Evolutionary conservation across 1,140 invertebrate species (phyloP), one percentile per base, ranked within the genome.

Genomic region (Ips nitidus): DNA sequence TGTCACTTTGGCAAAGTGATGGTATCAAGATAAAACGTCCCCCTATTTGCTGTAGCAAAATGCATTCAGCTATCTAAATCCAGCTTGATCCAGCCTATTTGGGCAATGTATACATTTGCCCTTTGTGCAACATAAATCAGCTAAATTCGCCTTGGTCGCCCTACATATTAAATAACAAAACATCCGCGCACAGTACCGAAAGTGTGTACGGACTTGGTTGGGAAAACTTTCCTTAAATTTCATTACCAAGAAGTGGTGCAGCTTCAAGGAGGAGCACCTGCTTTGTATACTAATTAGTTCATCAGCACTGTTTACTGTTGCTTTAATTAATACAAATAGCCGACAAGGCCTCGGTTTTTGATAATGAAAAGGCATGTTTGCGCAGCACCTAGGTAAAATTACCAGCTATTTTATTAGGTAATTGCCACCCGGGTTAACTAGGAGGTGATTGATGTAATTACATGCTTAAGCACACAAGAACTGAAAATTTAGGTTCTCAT

Each of bases 241-340:
- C 38, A 59, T 59, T 59, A 59, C 57, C 45, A 59, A 59, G 57
- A 59, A 40, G 57, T 59, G 57, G 39, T 59, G 57, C 57, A 59
- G 41, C 57, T 59, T n/a, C 57, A 42, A 41, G 37, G 41, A 8
- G 7, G 40, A 59, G 41, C 41, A 41, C 57, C 57, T 59, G 57
- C 57, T 59, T 59, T 59, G 57, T 59, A 59, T 59, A 59, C 57
- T 59, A 59, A 59, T 59, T 59, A 59, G 57, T 59, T 59, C 57
- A 42, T 59, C 57, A 59, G 57, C 39, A 41, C 40, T 59, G 57
- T 59, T 59, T 59, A 42, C 57, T 59, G 6, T 59, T 40, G 8
- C 57, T 39, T 41, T 59, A 59, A 59, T 59, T 59, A 59, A 41
- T 42, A 59, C 38, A 59, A 59, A 59, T 59, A 41, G 38, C 57